Base-by-base conservation (phyloP, 1,140 invertebrate genomes). In the Trachelipus rathkii region DNA sequence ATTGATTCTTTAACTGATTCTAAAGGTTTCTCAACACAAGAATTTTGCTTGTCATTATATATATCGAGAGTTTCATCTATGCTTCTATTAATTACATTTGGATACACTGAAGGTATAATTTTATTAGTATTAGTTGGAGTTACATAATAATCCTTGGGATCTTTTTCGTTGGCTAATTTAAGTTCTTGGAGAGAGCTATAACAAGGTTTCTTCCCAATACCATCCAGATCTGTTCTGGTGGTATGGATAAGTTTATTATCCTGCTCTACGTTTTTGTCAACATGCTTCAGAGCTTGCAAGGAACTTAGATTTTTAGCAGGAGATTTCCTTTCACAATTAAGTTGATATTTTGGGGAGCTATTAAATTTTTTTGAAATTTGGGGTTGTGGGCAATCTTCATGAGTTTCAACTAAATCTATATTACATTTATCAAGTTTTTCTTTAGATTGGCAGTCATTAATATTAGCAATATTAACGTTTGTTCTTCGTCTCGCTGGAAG, bases 401-500 rank as follows among this genome's bases (percentile, higher is more conserved):
- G 50, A 19, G 11, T 60, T 60, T 19, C 19, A 60, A 60, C 11
- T 13, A 60, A 19, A 13, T 60, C 11, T 4, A 8, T 2, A 15
- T 60, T 60, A 15, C 19, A 19, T 60, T 60, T 60, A 60, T 60
- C 8, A 60, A 15, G 11, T 1, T 60, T 19, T 60, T 60, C 50
- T 2, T 60, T 19, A 19, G 50, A 4, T 60, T 60, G 50, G 8
- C 2, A 60, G 11, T 60, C 50, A 1, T 1, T 60, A 33, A 1
- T 33, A 1, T 33, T 33, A 3, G 6, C 33, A 33, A 33, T 33
- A 33, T 33, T 33, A 33, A 33, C 33, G 50, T 70, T 71, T 76
- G 33, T 46, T 13, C 7, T 23, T 53, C 77, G 44, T 73, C 72
- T 75, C 33, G 75, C 77, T 23, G 72, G 60, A 10, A 73, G 23